Evolutionary conservation across 2,888 invertebrate species (phyloP), one percentile per base, ranked within the genome.

Genomic region (Nemapogon koenigi): DNA sequence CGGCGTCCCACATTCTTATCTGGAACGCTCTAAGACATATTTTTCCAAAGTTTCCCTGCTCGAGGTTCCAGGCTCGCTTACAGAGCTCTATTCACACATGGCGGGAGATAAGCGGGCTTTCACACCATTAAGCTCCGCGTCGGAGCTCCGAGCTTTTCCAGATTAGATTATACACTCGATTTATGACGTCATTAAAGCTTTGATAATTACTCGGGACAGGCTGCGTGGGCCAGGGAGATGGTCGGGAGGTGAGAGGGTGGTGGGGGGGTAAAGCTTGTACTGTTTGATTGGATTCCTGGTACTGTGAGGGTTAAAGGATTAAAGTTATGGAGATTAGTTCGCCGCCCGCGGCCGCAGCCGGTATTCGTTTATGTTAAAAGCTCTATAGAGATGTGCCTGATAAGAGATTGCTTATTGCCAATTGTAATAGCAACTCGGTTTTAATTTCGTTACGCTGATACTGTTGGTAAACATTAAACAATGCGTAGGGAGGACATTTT

Each of bases 101-200:
- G 75, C 63, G 63, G 73, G 75, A 78, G 78, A 78, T 78, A 78
- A 78, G 76, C 76, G 69, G 70, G 78, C 78, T 78, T 76, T 78
- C 78, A 76, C 78, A 75, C 78, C 76, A 78, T 78, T 78, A 78
- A 76, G 75, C 75, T 64, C 71, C 64, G 69, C 73, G 64, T 67
- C 70, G 72, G 73, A 76, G 73, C 76, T 67, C 71, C 73, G 78
- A 75, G 79, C 78, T 80, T 79, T 79, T 76, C 78, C 79, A 80
- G 80, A 80, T 80, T 80, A 80, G 80, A 80, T 80, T 80, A 80
- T 79, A 78, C 76, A 76, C 70, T 73, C 73, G 79, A 80, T 80
- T 80, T 80, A 80, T 80, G 78, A 70, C 59, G 79, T 79, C 78
- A 80, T 80, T 80, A 80, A 78, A 79, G 79, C 80, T 76, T 75